Evolutionary conservation across 2,797 vertebrate genomes (phyloP), one percentile per base, ranked within the genome.

Genomic region (Clarias platycephalus): DNA sequence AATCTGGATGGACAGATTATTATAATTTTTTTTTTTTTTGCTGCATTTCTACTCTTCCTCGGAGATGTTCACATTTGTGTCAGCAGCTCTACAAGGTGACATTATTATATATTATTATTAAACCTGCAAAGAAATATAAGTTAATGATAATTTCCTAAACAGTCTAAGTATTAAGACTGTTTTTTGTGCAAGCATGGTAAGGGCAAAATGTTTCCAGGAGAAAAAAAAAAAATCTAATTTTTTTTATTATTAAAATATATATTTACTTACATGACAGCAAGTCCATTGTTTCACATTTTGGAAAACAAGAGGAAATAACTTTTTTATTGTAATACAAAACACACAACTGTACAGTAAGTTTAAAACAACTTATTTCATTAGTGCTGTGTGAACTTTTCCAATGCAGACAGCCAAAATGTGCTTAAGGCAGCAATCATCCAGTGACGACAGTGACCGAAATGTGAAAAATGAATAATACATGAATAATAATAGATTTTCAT

Each of bases 241-340:
- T 49, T 49, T 49, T 49, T 49, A 49, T 68, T 84, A 78, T 53
- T 78, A 84, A 78, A 70, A 83, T 83, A 76, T 15, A 76, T 37
- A 0, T 55, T 31, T 4, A 24, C 28, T 22, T 4, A 24, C 20
- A 58, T 24, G 5, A 75, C 26, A 58, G 10, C 28, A 34, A 53
- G 55, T 77, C 53, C 58, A 37, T 34, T 60, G 66, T 58, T 63
- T 31, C 62, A 63, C 53, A 53, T 55, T 26, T 28, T 28, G 22
- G 4, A 62, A 40, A 40, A 77, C 49, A 66, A 53, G 13, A 74
- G 18, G 0, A 37, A 18, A 57, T 58, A 55, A 86, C 88, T 34
- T 37, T 34, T 92, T 93, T 92, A 93, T 93, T 94, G 81, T 84
- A 90, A 91, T 92, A 83, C 62, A 58, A 20, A 26, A 31, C 64